Base-by-base conservation (phyloP, 2,113 vertebrate genomes). In the Nyctibius bracteatus region DNA sequence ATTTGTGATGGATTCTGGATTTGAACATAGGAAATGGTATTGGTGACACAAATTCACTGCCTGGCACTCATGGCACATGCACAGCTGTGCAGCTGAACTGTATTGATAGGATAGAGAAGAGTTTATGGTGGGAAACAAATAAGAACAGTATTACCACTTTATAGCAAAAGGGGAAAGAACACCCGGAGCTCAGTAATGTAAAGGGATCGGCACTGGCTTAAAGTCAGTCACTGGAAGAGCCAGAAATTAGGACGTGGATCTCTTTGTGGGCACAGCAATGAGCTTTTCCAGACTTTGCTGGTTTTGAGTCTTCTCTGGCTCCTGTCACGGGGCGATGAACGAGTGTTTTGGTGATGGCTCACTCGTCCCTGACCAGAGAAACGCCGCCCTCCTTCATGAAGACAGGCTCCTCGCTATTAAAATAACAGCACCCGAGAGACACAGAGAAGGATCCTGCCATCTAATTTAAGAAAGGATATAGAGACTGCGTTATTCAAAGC, bases 341-440 rank as follows among this genome's bases (percentile, higher is more conserved):
- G 25, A 59, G 39, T 28, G 55, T 35, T 51, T 27, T 14, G 31
- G 57, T 1, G 52, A 68, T 1, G 1, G 49, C 49, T 94, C 63
- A 27, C 49, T 47, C 6, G 10, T 7, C 72, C 67, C 46, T 33
- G 46, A 25, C 68, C 43, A 75, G 31, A 59, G 39, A 72, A 74
- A 77, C 2, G 0, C 72, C 62, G 46, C 62, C 73, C 23, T 0
- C 1, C 61, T 33, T 25, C 3, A 1, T 20, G 62, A 39, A 66
- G 51, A 46, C 44, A 49, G 49, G 51, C 75, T 93, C 71, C 79
- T 73, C 2, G 8, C 67, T 49, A 8, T 54, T 80, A 18, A 59
- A 95, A 54, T 31, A 81, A 73, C 59, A 9, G 58, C 79, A 81
- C 71, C 33, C 88, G 25, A 22, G 92, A 78, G 88, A 94, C 46